Evolutionary conservation across 2,888 invertebrate species (phyloP).

Genomic region (Brachyopa scutellaris): DNA sequence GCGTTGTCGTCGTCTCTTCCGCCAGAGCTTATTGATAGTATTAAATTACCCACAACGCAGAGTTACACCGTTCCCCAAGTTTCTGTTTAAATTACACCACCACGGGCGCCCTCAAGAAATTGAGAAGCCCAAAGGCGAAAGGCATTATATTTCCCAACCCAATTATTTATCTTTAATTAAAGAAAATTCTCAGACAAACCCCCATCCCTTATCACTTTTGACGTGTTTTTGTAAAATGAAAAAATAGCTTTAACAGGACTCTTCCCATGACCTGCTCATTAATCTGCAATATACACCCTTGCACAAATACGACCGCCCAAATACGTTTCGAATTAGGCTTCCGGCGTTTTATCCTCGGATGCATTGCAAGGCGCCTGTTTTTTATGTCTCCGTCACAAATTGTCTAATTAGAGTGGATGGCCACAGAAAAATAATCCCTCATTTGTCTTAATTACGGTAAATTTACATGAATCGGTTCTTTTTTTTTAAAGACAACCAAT

Average conservation of each 20-base stretch:
- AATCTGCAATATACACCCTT: background rate
- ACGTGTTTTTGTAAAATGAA: too few relatives aligned
- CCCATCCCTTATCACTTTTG: too few relatives aligned
- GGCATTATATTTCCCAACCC: too few relatives aligned
- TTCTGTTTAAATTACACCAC: too few relatives aligned
- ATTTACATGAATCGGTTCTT: slow-evolving; percentile 1
- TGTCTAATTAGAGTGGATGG: slow-evolving; percentile 11
- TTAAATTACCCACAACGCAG: too few relatives aligned
- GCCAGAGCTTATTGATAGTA: too few relatives aligned
- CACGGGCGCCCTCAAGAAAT: too few relatives aligned
- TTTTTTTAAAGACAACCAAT: too few relatives aligned
- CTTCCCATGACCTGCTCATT: background rate
- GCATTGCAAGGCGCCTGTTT: slow-evolving; percentile 12
- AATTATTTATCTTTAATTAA: slow-evolving; percentile 16
- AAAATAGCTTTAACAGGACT: background rate
- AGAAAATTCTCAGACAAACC: too few relatives aligned
- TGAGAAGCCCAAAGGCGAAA: too few relatives aligned
- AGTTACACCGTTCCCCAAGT: too few relatives aligned
- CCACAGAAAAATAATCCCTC: background rate
- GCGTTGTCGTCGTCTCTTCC: too few relatives aligned
- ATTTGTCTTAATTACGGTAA: slow-evolving; percentile 22
- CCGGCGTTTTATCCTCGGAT: background rate
- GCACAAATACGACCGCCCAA: slow-evolving; percentile 24
- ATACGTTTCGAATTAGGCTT: slow-evolving; percentile 15
- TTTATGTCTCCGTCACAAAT: background rate